A percentile compares a stretch with the other conserved stretches of the same genome.
Evolutionary conservation across 2,113 vertebrate species (phyloP).

Genomic region (Entelurus aequoreus): DNA sequence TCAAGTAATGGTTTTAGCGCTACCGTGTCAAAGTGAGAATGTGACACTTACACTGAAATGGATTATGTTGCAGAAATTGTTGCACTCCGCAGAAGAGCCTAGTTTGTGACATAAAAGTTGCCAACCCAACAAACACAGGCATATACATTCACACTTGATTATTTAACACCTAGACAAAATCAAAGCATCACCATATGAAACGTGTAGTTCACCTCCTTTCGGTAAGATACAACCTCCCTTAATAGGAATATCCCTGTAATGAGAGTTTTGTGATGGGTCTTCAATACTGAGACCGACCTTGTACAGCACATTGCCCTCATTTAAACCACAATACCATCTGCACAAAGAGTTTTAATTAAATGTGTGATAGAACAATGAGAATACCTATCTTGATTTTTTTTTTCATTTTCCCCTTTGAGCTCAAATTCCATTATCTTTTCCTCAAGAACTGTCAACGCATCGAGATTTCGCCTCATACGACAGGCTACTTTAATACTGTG

Average conservation of each 20-base stretch:
- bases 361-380: constrained; percentile 57
- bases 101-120: background rate
- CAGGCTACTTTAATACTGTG: constrained; percentile 35
- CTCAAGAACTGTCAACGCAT: constrained; percentile 51
- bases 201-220: constrained; percentile 52
- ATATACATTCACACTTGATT: constrained; percentile 3
- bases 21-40: background rate
- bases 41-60: background rate
- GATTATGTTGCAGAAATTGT: constrained; percentile 25
- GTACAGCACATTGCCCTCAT: constrained; percentile 57
- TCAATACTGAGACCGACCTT: constrained; percentile 57
- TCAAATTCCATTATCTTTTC: constrained; percentile 64
- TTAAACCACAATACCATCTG: constrained; percentile 49
- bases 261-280: constrained; percentile 61
- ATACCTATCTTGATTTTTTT: constrained; percentile 59
- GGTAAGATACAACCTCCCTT: constrained; percentile 42
- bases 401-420: constrained; percentile 58
- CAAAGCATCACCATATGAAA: constrained; percentile 37
- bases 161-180: constrained; percentile 20
- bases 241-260: constrained; percentile 60
- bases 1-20: background rate
- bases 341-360: constrained; percentile 62
- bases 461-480: constrained; percentile 46
- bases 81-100: background rate
- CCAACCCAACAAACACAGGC: background rate